Evolutionary conservation across 1,140 invertebrate species (phyloP).

Genomic region (Probaryconus sp.): DNA sequence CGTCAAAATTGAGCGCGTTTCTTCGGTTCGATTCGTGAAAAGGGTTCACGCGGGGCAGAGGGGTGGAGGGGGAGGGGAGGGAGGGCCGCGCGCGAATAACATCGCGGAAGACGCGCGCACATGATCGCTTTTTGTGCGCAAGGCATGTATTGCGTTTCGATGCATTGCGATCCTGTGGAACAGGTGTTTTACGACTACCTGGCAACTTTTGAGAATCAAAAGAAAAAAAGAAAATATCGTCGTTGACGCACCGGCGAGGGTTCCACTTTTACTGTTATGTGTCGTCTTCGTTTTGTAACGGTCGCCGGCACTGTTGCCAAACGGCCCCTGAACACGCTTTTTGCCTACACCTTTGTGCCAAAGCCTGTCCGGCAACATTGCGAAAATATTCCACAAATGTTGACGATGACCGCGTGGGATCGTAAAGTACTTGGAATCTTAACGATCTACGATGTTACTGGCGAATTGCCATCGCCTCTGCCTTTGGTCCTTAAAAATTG

Average conservation of each 20-base stretch:
- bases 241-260: conserved; percentile 9
- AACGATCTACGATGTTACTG: not conserved
- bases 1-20: conserved; percentile 47
- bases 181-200: conserved; percentile 45
- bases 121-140: conserved; percentile 32
- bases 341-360: conserved; percentile 16
- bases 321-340: conserved; percentile 6
- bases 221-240: too few relatives aligned
- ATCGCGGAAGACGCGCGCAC: too few relatives aligned
- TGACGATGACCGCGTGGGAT: conserved; percentile 24
- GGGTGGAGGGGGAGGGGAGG: too few relatives aligned
- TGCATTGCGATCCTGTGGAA: conserved; percentile 23
- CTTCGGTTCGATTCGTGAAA: too few relatives aligned
- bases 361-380: conserved; percentile 20
- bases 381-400: conserved; percentile 6
- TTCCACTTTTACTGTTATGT: conserved; percentile 35
- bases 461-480: conserved; percentile 3
- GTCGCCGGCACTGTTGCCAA: conserved; percentile 23
- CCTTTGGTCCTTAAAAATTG: too few relatives aligned
- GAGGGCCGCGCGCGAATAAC: conserved; percentile 26
- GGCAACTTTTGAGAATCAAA: not conserved
- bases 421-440: not conserved
- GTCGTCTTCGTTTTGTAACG: conserved; percentile 37
- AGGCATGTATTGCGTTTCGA: too few relatives aligned
- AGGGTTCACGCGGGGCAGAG: too few relatives aligned